Evolutionary conservation across 2,888 invertebrate genomes (phyloP).

Genomic region (Tetrapedia diversipes): DNA sequence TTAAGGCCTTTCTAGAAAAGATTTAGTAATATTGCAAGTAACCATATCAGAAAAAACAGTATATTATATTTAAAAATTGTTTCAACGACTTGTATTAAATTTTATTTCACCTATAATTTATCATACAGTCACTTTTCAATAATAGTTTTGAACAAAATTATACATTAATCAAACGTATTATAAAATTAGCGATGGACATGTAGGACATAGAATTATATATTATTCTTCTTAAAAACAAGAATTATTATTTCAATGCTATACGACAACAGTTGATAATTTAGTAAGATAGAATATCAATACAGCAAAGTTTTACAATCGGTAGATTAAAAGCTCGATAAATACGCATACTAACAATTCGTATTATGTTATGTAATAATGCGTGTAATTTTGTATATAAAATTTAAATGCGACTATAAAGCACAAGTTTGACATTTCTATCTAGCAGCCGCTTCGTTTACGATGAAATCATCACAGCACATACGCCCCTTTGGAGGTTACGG

Average conservation of each 20-base stretch:
- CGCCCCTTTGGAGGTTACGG: slow-evolving; percentile 58
- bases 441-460: slow-evolving; percentile 68
- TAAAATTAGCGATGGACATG: background rate
- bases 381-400: background rate
- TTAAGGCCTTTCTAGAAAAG: background rate
- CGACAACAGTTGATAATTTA: slow-evolving; percentile 6
- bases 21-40: background rate
- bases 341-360: background rate
- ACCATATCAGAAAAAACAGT: background rate
- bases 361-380: background rate
- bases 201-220: background rate
- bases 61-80: background rate
- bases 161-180: background rate
- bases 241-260: background rate
- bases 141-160: background rate
- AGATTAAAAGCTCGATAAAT: slow-evolving; percentile 4
- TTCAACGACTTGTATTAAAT: background rate
- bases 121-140: background rate
- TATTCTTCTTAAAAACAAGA: background rate
- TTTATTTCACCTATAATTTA: background rate
- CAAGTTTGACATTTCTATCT: slow-evolving; percentile 72
- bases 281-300: slow-evolving; percentile 14
- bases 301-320: slow-evolving; percentile 6
- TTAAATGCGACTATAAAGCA: background rate
- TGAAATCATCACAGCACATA: slow-evolving; percentile 74